phyloP scores from a whole-genome alignment of 2,888 invertebrate genomes.

The Polyommatus icarus region DNA sequence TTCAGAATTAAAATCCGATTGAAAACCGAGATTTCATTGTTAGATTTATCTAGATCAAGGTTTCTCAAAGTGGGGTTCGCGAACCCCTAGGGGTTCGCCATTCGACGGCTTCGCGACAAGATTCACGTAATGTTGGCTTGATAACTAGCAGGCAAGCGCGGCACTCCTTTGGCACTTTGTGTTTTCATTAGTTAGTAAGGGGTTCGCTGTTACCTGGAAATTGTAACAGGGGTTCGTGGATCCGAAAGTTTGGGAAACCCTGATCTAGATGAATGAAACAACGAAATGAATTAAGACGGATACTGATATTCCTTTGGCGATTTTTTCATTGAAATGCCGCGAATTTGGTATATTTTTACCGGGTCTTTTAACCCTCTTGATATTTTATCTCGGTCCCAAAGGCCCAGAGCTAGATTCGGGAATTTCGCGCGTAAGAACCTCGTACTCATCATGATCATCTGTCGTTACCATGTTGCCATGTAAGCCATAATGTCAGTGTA shows the following conservation, averaged over 20 bases:
- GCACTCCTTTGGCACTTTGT: too few relatives aligned
- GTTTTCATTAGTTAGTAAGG: too few relatives aligned
- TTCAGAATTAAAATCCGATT: background rate
- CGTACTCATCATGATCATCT: background rate
- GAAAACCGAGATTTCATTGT: background rate
- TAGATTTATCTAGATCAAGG: background rate
- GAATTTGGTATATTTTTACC: background rate
- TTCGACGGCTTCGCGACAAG: too few relatives aligned
- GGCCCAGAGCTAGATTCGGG: background rate
- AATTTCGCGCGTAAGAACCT: background rate
- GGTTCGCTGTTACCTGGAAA: too few relatives aligned
- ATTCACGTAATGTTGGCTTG: too few relatives aligned
- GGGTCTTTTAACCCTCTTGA: background rate
- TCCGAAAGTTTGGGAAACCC: too few relatives aligned
- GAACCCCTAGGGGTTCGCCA: too few relatives aligned
- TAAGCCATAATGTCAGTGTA: too few relatives aligned
- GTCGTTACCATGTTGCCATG: background rate
- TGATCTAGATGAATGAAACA: too few relatives aligned
- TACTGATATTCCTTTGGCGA: background rate
- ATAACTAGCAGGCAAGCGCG: too few relatives aligned
- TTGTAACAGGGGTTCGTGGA: too few relatives aligned
- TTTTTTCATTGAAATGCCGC: background rate
- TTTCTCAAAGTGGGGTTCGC: too few relatives aligned
- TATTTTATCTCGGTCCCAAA: background rate
- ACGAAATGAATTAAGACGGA: conserved; percentile 6